These are phyloP conservation scores for Rhogogaster chlorosoma DNA, from an alignment of 2,888 invertebrate genomes.

Conservation along the genomic window DNA sequence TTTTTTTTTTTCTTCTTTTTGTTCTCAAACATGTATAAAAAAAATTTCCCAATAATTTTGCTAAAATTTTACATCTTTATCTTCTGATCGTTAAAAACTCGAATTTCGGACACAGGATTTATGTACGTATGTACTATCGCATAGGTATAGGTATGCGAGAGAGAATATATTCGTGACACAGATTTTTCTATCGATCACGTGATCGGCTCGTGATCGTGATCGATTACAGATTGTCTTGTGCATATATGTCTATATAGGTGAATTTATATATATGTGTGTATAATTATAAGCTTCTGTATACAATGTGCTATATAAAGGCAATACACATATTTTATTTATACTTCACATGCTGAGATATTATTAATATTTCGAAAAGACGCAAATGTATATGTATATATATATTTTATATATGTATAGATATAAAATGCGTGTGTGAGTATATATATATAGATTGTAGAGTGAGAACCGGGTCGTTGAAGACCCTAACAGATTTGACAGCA, in stretches of 20 bases:
- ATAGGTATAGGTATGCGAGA: not conserved
- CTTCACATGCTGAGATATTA: not conserved
- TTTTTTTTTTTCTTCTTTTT: too few species aligned
- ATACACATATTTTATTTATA: not conserved
- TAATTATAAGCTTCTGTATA: not conserved
- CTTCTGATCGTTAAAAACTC: not conserved
- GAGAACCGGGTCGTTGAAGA: constrained; percentile 39
- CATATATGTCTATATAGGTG: not conserved
- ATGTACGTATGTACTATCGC: not conserved
- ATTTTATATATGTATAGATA: not conserved
- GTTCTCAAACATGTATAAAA: too few species aligned
- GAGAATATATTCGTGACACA: not conserved
- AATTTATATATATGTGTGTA: not conserved
- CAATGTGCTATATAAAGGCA: not conserved
- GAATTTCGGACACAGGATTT: not conserved
- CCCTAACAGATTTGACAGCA: constrained; percentile 50
- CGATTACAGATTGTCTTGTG: not conserved
- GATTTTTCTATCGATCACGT: constrained; percentile 17
- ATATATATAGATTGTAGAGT: not conserved
- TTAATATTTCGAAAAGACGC: not conserved
- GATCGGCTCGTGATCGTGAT: constrained; percentile 17
- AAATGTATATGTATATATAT: not conserved
- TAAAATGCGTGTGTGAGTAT: not conserved
- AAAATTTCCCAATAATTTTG: too few species aligned
- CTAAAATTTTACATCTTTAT: too few species aligned